Percentiles rank a stretch among this genome's conserved stretches.
Conservation (phyloP, 1,140 invertebrate species). For the Drosophila lini region DNA sequence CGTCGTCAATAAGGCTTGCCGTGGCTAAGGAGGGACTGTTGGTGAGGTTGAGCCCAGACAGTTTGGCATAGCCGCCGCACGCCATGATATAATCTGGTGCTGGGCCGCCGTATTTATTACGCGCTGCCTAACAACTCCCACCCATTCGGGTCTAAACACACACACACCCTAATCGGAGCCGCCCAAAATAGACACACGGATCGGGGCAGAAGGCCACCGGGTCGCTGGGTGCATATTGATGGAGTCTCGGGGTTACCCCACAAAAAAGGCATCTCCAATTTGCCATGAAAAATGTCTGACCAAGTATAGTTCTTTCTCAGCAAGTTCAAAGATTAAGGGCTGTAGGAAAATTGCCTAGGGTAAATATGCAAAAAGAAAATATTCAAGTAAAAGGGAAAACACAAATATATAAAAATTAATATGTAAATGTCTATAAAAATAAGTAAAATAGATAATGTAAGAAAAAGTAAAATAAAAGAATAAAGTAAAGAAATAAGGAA, state of each 20-base stretch:
- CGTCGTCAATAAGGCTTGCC: slow-evolving; percentile 76
- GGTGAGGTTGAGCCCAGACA: slow-evolving; percentile 54
- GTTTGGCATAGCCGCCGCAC: slow-evolving; percentile 65
- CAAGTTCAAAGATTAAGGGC: slow-evolving; percentile 26
- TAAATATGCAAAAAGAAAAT: not conserved
- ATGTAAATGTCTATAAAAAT: not conserved
- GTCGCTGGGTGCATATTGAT: slow-evolving; percentile 29
- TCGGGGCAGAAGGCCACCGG: slow-evolving; percentile 18
- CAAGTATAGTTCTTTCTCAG: not conserved
- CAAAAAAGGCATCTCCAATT: slow-evolving; percentile 34
- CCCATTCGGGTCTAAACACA: not conserved
- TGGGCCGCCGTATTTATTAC: slow-evolving; percentile 66
- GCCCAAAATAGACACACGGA: slow-evolving; percentile 21
- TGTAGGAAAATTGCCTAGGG: not conserved
- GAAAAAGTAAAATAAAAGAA: not conserved
- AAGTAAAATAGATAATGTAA: not conserved
- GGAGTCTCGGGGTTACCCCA: slow-evolving; percentile 23
- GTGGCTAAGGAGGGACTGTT: not conserved
- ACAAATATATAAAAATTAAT: not conserved
- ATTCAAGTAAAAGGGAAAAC: too few relatives aligned
- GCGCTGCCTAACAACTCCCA: slow-evolving; percentile 46
- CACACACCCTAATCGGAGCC: slow-evolving; percentile 11
- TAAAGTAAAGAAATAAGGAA: too few relatives aligned
- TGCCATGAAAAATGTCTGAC: slow-evolving; percentile 31
- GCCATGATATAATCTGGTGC: slow-evolving; percentile 75